These are phyloP conservation scores for Chloebia gouldiae DNA, from an alignment of 2,113 vertebrate species.

Conservation along the genomic window DNA sequence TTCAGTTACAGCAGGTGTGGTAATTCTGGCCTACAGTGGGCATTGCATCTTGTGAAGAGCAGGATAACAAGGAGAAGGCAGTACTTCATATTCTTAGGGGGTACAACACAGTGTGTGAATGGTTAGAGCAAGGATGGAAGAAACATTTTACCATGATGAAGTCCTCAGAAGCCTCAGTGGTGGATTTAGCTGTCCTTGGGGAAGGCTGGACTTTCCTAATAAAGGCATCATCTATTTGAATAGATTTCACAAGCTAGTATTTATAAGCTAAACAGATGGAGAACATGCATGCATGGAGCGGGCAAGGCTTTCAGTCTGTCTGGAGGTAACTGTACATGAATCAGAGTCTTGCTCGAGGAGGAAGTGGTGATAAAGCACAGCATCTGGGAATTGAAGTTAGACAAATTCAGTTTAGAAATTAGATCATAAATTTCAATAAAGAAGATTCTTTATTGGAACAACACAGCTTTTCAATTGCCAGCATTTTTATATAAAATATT, in stretches of 20 bases:
- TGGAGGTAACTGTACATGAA: background rate
- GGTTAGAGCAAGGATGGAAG: background rate
- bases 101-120: background rate
- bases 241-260: background rate
- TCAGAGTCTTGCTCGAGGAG: background rate
- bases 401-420: background rate
- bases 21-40: background rate
- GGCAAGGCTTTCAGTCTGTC: background rate
- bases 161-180: background rate
- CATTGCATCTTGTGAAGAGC: background rate
- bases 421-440: background rate
- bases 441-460: background rate
- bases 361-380: background rate
- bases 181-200: background rate
- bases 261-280: background rate
- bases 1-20: background rate
- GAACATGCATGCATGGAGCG: background rate
- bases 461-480: background rate
- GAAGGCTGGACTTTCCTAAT: background rate
- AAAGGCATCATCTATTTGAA: background rate
- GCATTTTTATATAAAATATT: background rate
- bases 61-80: background rate
- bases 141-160: background rate
- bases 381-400: background rate
- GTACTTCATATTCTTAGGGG: background rate